Percentiles rank a stretch among this genome's conserved stretches.
Conservation (phyloP, 2,888 invertebrate species). For the Sarcophaga caerulescens region DNA sequence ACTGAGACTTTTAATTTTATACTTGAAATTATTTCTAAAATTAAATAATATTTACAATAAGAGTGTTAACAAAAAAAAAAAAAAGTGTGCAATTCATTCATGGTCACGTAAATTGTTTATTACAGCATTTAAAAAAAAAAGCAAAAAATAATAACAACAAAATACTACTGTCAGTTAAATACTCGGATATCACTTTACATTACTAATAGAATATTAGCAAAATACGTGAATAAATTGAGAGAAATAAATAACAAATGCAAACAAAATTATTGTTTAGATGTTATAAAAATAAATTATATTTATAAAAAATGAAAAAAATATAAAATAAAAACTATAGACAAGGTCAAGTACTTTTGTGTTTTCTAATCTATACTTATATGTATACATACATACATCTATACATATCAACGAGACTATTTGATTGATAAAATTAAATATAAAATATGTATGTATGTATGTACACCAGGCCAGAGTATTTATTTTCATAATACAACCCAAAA, state of each 20-base stretch:
- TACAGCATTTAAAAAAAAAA: slow-evolving; percentile 39
- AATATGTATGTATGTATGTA: not conserved
- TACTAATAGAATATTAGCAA: slow-evolving; percentile 28
- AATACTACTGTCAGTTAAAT: slow-evolving; percentile 24
- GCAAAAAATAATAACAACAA: not conserved
- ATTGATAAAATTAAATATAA: not conserved
- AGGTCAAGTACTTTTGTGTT: slow-evolving; percentile 38
- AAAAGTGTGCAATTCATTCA: slow-evolving; percentile 47
- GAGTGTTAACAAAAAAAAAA: not conserved
- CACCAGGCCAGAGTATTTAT: not conserved
- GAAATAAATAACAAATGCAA: slow-evolving; percentile 6
- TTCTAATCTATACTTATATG: too few relatives aligned
- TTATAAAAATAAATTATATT: slow-evolving; percentile 8
- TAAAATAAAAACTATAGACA: slow-evolving; percentile 22
- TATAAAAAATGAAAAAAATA: not conserved
- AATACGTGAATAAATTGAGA: not conserved
- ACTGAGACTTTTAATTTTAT: too few relatives aligned
- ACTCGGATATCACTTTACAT: not conserved
- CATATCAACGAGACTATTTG: not conserved
- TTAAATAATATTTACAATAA: not conserved
- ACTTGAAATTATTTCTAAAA: too few relatives aligned
- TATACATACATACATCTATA: not conserved
- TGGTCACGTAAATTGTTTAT: slow-evolving; percentile 49
- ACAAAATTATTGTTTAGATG: slow-evolving; percentile 20
- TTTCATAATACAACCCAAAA: too few relatives aligned